These are phyloP conservation scores for Dicranocentrus wangi DNA, from an alignment of 2,888 invertebrate species.

Conservation along the genomic window DNA sequence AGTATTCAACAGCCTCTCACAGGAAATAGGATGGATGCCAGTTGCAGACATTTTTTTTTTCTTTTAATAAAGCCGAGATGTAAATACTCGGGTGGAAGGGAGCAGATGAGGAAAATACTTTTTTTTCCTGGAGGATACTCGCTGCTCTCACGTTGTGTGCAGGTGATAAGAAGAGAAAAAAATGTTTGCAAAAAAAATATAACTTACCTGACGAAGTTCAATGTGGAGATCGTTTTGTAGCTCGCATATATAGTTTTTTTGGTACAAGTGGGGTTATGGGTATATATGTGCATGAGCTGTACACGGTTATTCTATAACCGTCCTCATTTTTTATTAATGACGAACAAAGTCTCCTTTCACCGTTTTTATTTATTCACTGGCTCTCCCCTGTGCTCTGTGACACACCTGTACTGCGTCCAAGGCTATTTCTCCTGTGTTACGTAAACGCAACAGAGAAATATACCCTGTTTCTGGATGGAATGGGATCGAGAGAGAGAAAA, in stretches of 20 bases:
- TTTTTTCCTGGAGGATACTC: not conserved
- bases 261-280: no score
- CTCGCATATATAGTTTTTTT: not conserved
- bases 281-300: not conserved
- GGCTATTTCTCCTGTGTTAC: no score
- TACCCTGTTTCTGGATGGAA: no score
- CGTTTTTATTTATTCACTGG: constrained; percentile 1
- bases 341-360: constrained; percentile 14
- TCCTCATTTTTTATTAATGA: constrained; percentile 28
- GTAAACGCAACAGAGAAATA: no score
- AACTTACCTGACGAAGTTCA: not conserved
- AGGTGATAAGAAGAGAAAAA: not conserved
- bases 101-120: not conserved
- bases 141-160: not conserved
- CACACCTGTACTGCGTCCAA: no score
- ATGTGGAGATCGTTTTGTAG: not conserved
- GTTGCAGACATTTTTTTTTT: constrained; percentile 15
- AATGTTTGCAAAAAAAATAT: not conserved
- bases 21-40: constrained; percentile 26
- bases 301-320: not conserved
- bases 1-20: not conserved
- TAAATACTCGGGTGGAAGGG: not conserved
- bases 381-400: no score
- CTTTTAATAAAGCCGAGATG: constrained; percentile 8
- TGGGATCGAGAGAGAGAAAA: not conserved